phyloP scores from a whole-genome alignment of 2,888 invertebrate genomes.

The Eustalomyia histrio region DNA sequence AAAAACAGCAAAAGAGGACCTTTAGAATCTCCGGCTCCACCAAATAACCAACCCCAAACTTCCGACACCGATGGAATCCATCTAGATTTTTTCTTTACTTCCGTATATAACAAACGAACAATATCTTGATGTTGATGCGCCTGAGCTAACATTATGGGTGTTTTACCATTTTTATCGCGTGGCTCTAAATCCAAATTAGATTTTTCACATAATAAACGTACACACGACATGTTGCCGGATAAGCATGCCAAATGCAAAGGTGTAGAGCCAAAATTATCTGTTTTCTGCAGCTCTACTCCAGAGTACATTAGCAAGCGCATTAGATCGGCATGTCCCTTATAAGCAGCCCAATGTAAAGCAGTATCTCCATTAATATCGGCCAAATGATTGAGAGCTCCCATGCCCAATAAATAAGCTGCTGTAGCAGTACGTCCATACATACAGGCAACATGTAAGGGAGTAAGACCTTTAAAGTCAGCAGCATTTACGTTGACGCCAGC shows the following conservation, averaged over 20 bases:
- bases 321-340: slow-evolving; percentile 92
- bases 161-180: slow-evolving; percentile 94
- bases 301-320: slow-evolving; percentile 94
- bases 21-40: slow-evolving; percentile 94
- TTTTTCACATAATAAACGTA: slow-evolving; percentile 93
- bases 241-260: slow-evolving; percentile 94
- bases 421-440: slow-evolving; percentile 96
- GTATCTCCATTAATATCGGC: slow-evolving; percentile 96
- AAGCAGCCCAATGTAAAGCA: slow-evolving; percentile 96
- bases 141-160: slow-evolving; percentile 92
- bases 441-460: slow-evolving; percentile 94
- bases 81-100: slow-evolving; percentile 89
- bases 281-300: slow-evolving; percentile 92
- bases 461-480: slow-evolving; percentile 91
- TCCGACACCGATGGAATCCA: slow-evolving; percentile 94
- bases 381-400: slow-evolving; percentile 91
- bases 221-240: slow-evolving; percentile 92
- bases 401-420: slow-evolving; percentile 93
- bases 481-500: slow-evolving; percentile 94
- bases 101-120: slow-evolving; percentile 88
- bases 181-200: slow-evolving; percentile 93
- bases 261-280: slow-evolving; percentile 95
- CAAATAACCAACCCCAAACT: slow-evolving; percentile 93
- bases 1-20: slow-evolving; percentile 92
- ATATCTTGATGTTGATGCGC: slow-evolving; percentile 93